A percentile compares a stretch with the other conserved stretches of the same genome.
Evolutionary conservation across 2,888 invertebrate genomes (phyloP).

Genomic region (Ernsta delagoae): DNA sequence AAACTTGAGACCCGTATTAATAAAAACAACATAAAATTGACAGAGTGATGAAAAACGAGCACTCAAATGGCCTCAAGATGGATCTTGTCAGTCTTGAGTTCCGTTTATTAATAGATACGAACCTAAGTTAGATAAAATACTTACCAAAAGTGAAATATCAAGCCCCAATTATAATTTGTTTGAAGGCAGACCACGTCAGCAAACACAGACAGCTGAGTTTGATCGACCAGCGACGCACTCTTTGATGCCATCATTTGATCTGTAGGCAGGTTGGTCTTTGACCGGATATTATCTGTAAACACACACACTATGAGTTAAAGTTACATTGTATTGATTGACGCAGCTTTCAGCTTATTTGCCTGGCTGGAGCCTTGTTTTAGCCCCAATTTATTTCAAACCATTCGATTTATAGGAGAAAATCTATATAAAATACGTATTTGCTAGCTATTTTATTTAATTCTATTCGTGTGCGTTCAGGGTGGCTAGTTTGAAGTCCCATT

Average conservation of each 20-base stretch:
- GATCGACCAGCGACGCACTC: background rate
- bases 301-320: constrained; percentile 16
- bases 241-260: background rate
- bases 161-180: too few relatives aligned
- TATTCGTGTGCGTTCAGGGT: constrained; percentile 34
- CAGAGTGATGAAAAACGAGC: too few relatives aligned
- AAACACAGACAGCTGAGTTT: constrained; percentile 20
- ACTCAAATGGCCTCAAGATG: too few relatives aligned
- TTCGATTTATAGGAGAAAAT: constrained; percentile 33
- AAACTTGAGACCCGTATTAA: too few relatives aligned
- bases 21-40: too few relatives aligned
- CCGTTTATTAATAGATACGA: too few relatives aligned
- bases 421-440: background rate
- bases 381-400: constrained; percentile 30
- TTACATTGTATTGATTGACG: constrained; percentile 28
- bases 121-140: too few relatives aligned
- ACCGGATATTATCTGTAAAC: constrained; percentile 31
- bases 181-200: background rate
- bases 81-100: too few relatives aligned
- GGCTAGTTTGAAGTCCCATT: constrained; percentile 18
- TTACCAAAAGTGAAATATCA: too few relatives aligned
- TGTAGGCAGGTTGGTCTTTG: background rate
- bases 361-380: constrained; percentile 27
- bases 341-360: constrained; percentile 27
- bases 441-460: constrained; percentile 36